phyloP scores from a whole-genome alignment of 2,888 invertebrate species.

The Hypomecis atomaria region DNA sequence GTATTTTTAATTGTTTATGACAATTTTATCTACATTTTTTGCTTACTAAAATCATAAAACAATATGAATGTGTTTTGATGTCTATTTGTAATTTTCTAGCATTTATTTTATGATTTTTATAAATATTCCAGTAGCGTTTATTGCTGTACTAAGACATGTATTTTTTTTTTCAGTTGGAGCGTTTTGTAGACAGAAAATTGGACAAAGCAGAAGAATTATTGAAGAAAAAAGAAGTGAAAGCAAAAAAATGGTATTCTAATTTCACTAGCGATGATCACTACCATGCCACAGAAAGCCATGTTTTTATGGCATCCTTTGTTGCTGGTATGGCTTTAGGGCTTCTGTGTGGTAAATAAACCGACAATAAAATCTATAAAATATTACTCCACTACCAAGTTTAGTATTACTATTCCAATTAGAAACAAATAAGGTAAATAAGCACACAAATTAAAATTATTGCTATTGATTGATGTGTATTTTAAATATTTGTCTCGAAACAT shows the following conservation, averaged over 20 bases:
- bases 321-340: slow-evolving; percentile 91
- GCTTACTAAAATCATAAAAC: no score
- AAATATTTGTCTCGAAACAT: not conserved
- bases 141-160: not conserved
- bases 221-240: slow-evolving; percentile 88
- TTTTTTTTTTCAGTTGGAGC: slow-evolving; percentile 87
- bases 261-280: slow-evolving; percentile 87
- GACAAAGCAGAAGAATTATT: slow-evolving; percentile 91
- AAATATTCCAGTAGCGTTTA: no score
- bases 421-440: not conserved
- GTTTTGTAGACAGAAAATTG: slow-evolving; percentile 91
- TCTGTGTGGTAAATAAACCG: slow-evolving; percentile 74
- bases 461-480: not conserved
- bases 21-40: no score
- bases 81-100: no score
- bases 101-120: no score
- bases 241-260: slow-evolving; percentile 90
- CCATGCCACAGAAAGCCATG: slow-evolving; percentile 90
- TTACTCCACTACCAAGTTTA: slow-evolving; percentile 29
- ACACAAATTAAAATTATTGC: not conserved
- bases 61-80: no score
- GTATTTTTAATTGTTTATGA: not conserved
- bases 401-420: slow-evolving; percentile 20
- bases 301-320: slow-evolving; percentile 92
- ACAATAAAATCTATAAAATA: not conserved